A percentile compares a stretch with the other conserved stretches of the same genome.
Evolutionary conservation across 2,888 invertebrate species (phyloP).

Genomic region (Metallyticus violacea): DNA sequence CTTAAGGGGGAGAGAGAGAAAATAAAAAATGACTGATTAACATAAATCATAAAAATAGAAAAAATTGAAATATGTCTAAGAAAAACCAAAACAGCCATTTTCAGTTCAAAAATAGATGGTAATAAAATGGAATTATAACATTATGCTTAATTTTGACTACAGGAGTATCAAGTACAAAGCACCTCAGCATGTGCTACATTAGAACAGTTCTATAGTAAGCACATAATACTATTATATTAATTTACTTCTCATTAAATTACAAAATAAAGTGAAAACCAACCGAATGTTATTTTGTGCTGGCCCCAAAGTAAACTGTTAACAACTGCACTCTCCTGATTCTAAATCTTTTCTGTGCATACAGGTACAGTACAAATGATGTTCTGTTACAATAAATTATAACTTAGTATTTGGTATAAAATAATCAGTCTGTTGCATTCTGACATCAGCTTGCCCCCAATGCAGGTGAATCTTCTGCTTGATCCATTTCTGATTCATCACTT

Average conservation of each 20-base stretch:
- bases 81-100: neutral
- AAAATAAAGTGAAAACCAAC: neutral
- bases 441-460: neutral
- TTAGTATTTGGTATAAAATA: no score
- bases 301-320: neutral
- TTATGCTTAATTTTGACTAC: neutral
- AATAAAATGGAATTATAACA: neutral
- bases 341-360: no score
- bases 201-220: neutral
- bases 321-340: neutral
- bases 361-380: neutral
- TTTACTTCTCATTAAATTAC: neutral
- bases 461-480: slow-evolving; percentile 5
- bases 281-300: neutral
- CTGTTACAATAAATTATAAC: neutral
- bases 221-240: neutral
- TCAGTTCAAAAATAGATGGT: neutral
- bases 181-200: neutral
- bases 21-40: no score
- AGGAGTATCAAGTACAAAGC: neutral
- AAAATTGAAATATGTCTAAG: neutral
- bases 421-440: neutral
- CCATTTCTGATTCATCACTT: slow-evolving; percentile 24
- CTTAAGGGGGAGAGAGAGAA: no score
- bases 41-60: no score